Base-by-base conservation (phyloP, 2,113 vertebrate genomes). In the Oostethus manadensis region DNA sequence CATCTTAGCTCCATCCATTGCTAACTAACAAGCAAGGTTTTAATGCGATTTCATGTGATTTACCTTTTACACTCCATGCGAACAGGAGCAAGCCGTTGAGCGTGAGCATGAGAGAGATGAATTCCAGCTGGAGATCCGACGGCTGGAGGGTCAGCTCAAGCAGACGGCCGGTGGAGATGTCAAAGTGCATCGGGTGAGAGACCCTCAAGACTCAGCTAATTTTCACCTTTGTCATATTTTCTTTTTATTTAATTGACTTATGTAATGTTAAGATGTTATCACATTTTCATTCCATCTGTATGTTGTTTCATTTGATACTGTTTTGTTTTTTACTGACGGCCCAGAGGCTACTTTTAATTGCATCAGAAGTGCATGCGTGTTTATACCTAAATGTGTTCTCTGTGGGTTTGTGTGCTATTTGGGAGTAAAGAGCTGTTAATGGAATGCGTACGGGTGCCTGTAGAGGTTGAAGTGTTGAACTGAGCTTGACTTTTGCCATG, bases 61-160 rank as follows among this genome's bases (percentile, higher is more conserved):
- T 17, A 47, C 17, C 1, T 18, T 18, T 20, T 38, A 13, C 1
- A 14, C 35, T 21, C 5, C 11, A 15, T 15, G 18, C 38, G 2
- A 64, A 42, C 47, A 99, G 97, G 94, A 95, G 55, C 96, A 99
- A 81, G 94, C 97, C 0, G 80, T 92, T 2, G 96, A 99, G 79
- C 83, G 96, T 10, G 97, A 99, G 70, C 95, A 97, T 0, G 97
- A 99, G 47, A 88, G 97, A 0, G 96, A 98, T 64, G 97, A 98
- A 76, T 98, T 99, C 75, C 95, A 99, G 84, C 93, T 93, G 75
- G 97, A 99, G 82, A 99, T 99, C 71, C 76, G 78, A 61, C 91
- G 92, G 48, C 76, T 99, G 53, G 95, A 99, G 85, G 86, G 80
- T n/a, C 91, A 89, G 66, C 89, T 97, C 43, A 91, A 83, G 66